Percentiles rank a stretch among this genome's conserved stretches.
These are phyloP conservation scores for Eumeta japonica DNA, from an alignment of 1,140 invertebrate species.

Conservation along the genomic window DNA sequence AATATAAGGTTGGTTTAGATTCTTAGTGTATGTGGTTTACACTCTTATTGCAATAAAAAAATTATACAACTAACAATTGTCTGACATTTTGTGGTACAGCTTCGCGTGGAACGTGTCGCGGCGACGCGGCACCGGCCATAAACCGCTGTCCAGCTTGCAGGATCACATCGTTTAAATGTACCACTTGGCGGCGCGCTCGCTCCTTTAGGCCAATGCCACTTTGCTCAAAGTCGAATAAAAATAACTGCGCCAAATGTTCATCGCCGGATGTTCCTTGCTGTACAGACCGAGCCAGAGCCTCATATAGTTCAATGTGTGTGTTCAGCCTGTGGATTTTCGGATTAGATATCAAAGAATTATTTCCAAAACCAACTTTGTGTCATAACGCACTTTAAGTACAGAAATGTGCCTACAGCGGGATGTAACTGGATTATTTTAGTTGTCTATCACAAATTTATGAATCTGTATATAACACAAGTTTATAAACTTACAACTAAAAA, in stretches of 20 bases:
- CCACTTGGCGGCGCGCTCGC: constrained; percentile 71
- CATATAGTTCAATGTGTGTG: constrained; percentile 82
- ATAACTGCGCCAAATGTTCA: constrained; percentile 81
- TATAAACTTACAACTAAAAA: too few relatives aligned
- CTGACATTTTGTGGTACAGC: constrained; percentile 70
- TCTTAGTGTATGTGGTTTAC: neutral
- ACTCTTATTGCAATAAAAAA: neutral
- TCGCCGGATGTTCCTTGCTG: constrained; percentile 79
- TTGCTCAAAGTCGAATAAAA: constrained; percentile 96
- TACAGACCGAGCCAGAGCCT: constrained; percentile 69
- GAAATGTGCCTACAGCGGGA: too few relatives aligned
- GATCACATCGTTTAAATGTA: constrained; percentile 80
- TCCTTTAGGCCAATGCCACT: constrained; percentile 93
- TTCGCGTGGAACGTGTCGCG: constrained; percentile 64
- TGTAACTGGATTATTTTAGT: too few relatives aligned
- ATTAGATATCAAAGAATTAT: constrained; percentile 2
- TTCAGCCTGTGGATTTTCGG: constrained; percentile 76
- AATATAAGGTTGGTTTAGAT: neutral
- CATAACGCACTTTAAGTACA: too few relatives aligned
- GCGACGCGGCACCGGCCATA: constrained; percentile 71
- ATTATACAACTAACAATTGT: constrained; percentile 65
- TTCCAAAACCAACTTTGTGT: neutral
- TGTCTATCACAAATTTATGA: too few relatives aligned
- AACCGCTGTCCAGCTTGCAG: constrained; percentile 83
- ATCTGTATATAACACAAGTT: too few relatives aligned